Conservation (phyloP, 2,797 vertebrate genomes). For the Propithecus deckenii region DNA sequence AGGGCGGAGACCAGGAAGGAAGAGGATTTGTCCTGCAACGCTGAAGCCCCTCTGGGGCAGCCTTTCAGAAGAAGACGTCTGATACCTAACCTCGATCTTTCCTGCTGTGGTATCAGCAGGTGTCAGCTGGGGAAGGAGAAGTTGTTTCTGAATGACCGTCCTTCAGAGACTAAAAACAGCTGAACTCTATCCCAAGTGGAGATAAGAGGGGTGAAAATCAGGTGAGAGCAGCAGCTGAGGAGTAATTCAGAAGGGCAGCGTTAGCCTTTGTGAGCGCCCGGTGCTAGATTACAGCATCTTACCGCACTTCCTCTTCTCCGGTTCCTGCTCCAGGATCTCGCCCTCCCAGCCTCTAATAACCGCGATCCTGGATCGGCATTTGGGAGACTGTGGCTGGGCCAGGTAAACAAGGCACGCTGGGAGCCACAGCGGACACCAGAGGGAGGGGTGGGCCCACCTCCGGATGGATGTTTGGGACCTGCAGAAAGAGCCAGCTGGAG, state of each 20-base stretch:
- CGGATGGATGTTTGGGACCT: background rate
- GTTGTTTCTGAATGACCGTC: background rate
- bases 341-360: background rate
- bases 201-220: constrained; percentile 21
- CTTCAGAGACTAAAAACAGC: background rate
- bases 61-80: background rate
- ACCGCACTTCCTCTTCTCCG: background rate
- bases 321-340: background rate
- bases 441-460: background rate
- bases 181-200: background rate
- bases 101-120: background rate
- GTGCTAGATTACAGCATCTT: background rate
- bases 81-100: background rate
- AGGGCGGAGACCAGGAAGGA: background rate
- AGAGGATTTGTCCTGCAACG: background rate
- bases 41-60: background rate
- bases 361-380: background rate
- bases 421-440: background rate
- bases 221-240: background rate
- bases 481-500: background rate
- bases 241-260: background rate
- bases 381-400: background rate
- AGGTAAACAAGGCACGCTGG: background rate
- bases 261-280: background rate
- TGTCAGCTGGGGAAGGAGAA: background rate